Base-by-base conservation (phyloP, 53 echinoderm and acorn worm species). In the Antedon mediterranea region DNA sequence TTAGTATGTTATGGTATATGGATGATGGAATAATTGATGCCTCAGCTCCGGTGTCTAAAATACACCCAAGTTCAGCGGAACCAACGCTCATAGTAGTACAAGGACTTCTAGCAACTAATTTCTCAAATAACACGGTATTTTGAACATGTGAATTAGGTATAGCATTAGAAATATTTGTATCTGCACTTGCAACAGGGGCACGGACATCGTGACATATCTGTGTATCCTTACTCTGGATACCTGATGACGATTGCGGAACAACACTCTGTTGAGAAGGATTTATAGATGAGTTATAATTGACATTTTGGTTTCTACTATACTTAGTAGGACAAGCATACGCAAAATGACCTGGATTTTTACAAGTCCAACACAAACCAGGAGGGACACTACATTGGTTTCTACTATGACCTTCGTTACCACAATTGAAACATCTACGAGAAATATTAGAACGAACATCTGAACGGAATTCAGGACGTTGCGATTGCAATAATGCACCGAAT, bases 21-120 rank as follows among this genome's bases (percentile, higher is more conserved):
- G 80, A 77, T 0, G 81, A 33, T 3, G 85, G 85, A 31, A 85
- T 85, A 26, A 85, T 70, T 4, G 81, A 78, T 7, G 78, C 77
- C 43, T 81, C 78, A 4, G 85, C 81, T 32, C 84, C 81, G 11
- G 80, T 85, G 72, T 81, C 85, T 11, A 81, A n/a, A 0, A 85
- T 33, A 30, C 85, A 81, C 0, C 85, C 85, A 1, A 81, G 30
- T 8, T 81, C 72, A 0, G 41, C 32, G 0, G 75, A 73, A 14
- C 34, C 86, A 29, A 78, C n/a, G 7, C 77, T 44, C 11, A 77
- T 32, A 28, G 78, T 30, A 15, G 29, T 78, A 31, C 44, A 77
- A 0, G 86, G 78, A 34, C 86, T 85, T 78, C 30, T 43, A 0
- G 86, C 73, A 43, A 72, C 13, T 34, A 76, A 72, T 0, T 23